Evolutionary conservation across 2,113 vertebrate genomes (phyloP), one percentile per base, ranked within the genome.

Genomic region (Sisor rabdophorus): DNA sequence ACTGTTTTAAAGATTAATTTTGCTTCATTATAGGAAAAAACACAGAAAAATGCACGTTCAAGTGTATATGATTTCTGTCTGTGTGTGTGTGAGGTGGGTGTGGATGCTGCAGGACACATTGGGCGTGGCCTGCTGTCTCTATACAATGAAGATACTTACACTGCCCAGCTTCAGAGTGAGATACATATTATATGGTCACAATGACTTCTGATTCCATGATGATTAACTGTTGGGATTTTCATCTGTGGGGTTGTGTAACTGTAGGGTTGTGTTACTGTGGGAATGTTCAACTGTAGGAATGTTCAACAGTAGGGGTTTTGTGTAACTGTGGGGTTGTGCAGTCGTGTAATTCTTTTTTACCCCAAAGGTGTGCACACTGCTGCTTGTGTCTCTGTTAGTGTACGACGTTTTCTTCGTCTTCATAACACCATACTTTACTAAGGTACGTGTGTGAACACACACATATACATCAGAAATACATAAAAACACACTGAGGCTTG

Each of bases 321-420:
- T 52, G 17, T 52, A 3, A 16, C 2, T 52, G 54, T 55, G 54
- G 20, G 9, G 20, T 58, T 58, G 12, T 58, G 12, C 15, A 15
- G 11, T n/a, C 28, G 17, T 60, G 3, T 30, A 44, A 22, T 26
- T 47, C 36, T 79, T 69, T 82, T 50, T 85, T 19, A 78, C 67
- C 12, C 70, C 54, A 0, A 90, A 99, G 97, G 95, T 94, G 15
- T 99, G 97, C 88, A 96, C 95, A 4, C 88, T 98, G 81, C 91
- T 99, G 12, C 91, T 98, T 79, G 77, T 92, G 6, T 93, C 96
- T 80, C 93, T 98, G 26, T 98, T 99, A 73, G 82, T 97, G 58
- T 99, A 99, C 0, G 96, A 99, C 17, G 90, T 98, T 36, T 99
- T 99, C 90, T 98, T 99, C 5, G 96, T 99, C 73, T 98, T 98